Percentiles rank a stretch among this genome's conserved stretches.
phyloP scores from a whole-genome alignment of 2,888 invertebrate genomes.

The Lycia hirtaria region DNA sequence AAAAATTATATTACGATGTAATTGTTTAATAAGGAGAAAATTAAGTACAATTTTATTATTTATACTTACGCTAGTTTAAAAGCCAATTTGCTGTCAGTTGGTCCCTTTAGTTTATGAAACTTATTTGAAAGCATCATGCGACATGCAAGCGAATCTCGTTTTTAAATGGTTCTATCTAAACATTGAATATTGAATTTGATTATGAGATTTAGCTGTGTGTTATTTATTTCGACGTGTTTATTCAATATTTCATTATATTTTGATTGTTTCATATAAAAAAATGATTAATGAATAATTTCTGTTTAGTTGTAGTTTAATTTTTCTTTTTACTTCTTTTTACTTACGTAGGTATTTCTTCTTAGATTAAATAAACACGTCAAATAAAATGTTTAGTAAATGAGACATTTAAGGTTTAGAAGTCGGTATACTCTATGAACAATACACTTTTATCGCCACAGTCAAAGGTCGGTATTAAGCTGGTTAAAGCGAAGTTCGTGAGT shows the following conservation, averaged over 20 bases:
- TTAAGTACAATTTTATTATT: conserved; percentile 49
- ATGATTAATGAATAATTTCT: background rate
- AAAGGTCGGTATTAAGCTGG: conserved; percentile 12
- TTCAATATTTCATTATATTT: background rate
- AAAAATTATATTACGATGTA: background rate
- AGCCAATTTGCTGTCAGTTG: conserved; percentile 29
- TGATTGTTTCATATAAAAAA: background rate
- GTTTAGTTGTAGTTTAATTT: no score
- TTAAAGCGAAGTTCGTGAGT: conserved; percentile 16
- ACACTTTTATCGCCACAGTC: conserved; percentile 13
- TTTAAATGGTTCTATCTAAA: background rate
- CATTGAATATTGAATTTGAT: background rate
- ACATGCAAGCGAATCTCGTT: conserved; percentile 1
- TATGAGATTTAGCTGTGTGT: background rate
- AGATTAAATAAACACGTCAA: conserved; percentile 29
- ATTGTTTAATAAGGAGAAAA: conserved; percentile 61
- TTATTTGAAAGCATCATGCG: conserved; percentile 1
- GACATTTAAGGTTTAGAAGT: conserved; percentile 8
- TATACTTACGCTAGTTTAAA: background rate
- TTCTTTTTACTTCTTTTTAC: background rate
- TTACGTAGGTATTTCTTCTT: no score
- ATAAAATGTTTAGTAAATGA: conserved; percentile 6
- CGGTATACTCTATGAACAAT: conserved; percentile 19
- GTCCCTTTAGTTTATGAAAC: conserved; percentile 20
- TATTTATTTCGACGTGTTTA: conserved; percentile 9